Conservation (phyloP, 2,113 vertebrate genomes). For the Herpailurus yagouaroundi region DNA sequence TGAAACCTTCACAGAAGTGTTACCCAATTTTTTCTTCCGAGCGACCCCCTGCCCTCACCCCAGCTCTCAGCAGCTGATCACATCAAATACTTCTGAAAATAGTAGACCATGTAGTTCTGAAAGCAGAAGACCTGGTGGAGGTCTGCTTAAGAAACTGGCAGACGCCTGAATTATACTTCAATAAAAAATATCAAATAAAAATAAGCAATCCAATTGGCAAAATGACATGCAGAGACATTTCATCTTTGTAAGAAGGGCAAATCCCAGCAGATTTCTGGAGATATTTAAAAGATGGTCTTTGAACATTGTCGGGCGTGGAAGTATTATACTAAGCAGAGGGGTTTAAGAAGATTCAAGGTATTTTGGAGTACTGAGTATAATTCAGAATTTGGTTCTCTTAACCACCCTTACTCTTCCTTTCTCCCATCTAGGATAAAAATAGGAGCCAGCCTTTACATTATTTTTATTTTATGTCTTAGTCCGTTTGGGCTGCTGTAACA, state of each 20-base stretch:
- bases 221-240: too few species aligned
- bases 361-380: background rate
- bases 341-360: background rate
- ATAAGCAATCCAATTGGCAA: too few species aligned
- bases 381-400: background rate
- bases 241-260: background rate
- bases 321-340: background rate
- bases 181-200: too few species aligned
- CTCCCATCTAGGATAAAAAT: background rate
- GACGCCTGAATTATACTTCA: background rate
- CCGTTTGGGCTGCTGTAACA: background rate
- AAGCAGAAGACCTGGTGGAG: background rate
- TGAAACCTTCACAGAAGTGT: background rate
- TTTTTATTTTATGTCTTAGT: background rate
- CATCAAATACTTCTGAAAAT: background rate
- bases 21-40: background rate
- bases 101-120: background rate
- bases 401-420: background rate
- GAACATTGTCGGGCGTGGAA: background rate
- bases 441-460: background rate
- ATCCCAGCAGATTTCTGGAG: background rate
- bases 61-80: background rate
- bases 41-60: accelerated
- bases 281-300: background rate
- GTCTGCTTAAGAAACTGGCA: background rate